A percentile compares a stretch with the other conserved stretches of the same genome.
phyloP scores from a whole-genome alignment of 2,888 invertebrate species.

The Drosophila peninsularis region DNA sequence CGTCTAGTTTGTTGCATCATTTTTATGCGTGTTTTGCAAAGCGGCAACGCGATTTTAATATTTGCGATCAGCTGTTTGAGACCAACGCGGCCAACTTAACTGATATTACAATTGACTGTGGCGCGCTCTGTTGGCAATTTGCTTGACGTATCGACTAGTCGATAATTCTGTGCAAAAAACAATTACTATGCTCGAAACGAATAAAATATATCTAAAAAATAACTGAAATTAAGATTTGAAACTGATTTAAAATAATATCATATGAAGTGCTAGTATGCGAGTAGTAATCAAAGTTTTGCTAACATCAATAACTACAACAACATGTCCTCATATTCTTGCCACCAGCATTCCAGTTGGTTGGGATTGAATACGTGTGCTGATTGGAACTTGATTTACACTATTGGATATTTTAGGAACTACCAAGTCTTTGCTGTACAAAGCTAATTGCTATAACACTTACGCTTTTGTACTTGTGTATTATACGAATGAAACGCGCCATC shows the following conservation, averaged over 20 bases:
- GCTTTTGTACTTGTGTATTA: background rate
- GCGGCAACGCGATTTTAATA: conserved; percentile 37
- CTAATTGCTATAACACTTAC: background rate
- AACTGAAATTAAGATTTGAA: background rate
- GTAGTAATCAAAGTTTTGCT: background rate
- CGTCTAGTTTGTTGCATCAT: conserved; percentile 70
- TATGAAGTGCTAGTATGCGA: background rate
- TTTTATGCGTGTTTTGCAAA: conserved; percentile 33
- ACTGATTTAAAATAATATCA: background rate
- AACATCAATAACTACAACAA: background rate
- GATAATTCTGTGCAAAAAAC: background rate
- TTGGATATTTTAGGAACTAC: conserved; percentile 3
- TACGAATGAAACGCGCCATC: background rate
- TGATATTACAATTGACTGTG: background rate
- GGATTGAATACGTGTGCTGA: background rate
- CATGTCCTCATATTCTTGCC: background rate
- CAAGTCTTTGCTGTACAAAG: background rate
- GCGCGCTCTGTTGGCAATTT: conserved; percentile 32
- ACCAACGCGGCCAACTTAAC: conserved; percentile 32
- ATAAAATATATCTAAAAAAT: background rate
- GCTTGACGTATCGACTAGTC: background rate
- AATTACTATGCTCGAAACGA: background rate
- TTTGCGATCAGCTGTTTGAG: conserved; percentile 37
- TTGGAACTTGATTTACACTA: background rate
- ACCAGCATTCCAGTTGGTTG: background rate